Conservation (phyloP, 2,797 vertebrate genomes). For the Brachymystax lenok region DNA sequence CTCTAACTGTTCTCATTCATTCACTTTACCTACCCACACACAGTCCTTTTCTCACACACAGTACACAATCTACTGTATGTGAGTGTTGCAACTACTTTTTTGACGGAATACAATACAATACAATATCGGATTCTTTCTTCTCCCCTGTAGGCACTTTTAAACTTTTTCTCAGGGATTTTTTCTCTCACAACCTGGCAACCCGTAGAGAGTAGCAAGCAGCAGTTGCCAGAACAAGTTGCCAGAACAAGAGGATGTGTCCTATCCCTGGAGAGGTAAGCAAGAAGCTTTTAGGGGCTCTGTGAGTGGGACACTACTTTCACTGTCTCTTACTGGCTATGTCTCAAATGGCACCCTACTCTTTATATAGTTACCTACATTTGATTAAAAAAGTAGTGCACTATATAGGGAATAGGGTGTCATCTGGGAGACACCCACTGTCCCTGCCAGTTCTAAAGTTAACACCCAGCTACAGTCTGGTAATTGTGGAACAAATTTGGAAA, state of each 20-base stretch:
- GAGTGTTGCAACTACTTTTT: background rate
- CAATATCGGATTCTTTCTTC: slow-evolving; percentile 31
- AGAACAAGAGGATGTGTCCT: slow-evolving; percentile 49
- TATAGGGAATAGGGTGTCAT: background rate
- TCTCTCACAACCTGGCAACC: slow-evolving; percentile 9
- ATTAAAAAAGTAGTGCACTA: background rate
- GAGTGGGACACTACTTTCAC: slow-evolving; percentile 56
- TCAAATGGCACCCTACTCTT: background rate
- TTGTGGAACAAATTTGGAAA: slow-evolving; percentile 31
- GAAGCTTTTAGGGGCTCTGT: slow-evolving; percentile 44
- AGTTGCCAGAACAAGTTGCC: slow-evolving; percentile 31
- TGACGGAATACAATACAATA: slow-evolving; percentile 41
- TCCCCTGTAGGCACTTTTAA: slow-evolving; percentile 21
- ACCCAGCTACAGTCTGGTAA: slow-evolving; percentile 45
- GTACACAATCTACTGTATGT: background rate
- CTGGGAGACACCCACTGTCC: background rate
- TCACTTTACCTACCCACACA: slow-evolving; percentile 15
- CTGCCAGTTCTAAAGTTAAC: slow-evolving; percentile 31
- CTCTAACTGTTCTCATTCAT: slow-evolving; percentile 69
- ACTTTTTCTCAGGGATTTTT: slow-evolving; percentile 29
- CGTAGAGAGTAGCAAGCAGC: slow-evolving; percentile 28
- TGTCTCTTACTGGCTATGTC: slow-evolving; percentile 30
- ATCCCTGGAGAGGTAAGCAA: slow-evolving; percentile 61
- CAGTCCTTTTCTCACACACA: slow-evolving; percentile 22
- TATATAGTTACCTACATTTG: background rate